A percentile compares a stretch with the other conserved stretches of the same genome.
Conservation (phyloP, 1,140 invertebrate species). For the Diabrotica virgifera region DNA sequence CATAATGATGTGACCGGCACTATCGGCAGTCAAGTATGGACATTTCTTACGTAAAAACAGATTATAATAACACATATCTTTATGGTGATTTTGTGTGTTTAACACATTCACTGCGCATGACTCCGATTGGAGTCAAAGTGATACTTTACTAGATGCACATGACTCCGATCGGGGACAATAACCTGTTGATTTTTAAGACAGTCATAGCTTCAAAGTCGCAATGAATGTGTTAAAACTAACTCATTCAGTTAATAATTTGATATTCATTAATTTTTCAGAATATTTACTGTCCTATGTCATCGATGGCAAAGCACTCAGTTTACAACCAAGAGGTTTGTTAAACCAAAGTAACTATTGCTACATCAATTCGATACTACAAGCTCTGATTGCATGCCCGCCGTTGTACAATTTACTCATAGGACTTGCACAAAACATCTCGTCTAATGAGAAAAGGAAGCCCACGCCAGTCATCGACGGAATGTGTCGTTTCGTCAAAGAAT, state of each 20-base stretch:
- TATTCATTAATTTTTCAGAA: conserved; percentile 53
- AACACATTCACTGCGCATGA: too few species aligned
- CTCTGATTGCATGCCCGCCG: conserved; percentile 86
- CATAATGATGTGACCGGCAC: too few species aligned
- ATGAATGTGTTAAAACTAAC: too few species aligned
- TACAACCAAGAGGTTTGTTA: conserved; percentile 82
- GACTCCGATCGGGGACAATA: too few species aligned
- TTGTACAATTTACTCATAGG: conserved; percentile 87
- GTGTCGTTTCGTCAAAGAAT: conserved; percentile 70
- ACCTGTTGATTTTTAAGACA: too few species aligned
- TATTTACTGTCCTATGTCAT: conserved; percentile 69
- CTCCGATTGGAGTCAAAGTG: too few species aligned
- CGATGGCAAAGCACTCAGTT: conserved; percentile 67
- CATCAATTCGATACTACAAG: conserved; percentile 89
- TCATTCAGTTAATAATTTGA: not conserved
- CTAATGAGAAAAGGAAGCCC: conserved; percentile 53
- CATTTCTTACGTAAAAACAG: too few species aligned
- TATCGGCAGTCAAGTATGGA: too few species aligned
- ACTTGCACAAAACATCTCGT: conserved; percentile 58
- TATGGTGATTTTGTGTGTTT: too few species aligned
- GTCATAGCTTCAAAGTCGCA: too few species aligned
- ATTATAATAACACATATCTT: too few species aligned
- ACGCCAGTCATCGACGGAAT: conserved; percentile 90
- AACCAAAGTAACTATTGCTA: conserved; percentile 95
- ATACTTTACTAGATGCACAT: too few species aligned